A percentile compares a stretch with the other conserved stretches of the same genome.
phyloP scores from a whole-genome alignment of 2,113 vertebrate genomes.

The Labrus mixtus region DNA sequence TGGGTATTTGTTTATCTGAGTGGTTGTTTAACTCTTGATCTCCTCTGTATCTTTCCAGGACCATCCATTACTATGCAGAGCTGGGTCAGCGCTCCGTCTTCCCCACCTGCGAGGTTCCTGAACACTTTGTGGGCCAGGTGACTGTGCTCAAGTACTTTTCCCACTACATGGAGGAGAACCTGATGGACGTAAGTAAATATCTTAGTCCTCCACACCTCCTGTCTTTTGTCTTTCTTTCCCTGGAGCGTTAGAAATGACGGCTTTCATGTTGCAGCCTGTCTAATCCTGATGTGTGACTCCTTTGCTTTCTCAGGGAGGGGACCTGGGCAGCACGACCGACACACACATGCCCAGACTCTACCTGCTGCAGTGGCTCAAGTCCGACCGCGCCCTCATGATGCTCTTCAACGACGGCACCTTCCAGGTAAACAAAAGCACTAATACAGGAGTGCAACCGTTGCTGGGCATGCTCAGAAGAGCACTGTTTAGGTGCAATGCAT shows the following conservation, averaged over 20 bases:
- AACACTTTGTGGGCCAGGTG: constrained; percentile 95
- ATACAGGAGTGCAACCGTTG: constrained; percentile 4
- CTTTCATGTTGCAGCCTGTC: constrained; percentile 48
- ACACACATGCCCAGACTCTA: constrained; percentile 91
- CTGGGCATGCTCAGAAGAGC: constrained; percentile 27
- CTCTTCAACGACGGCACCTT: constrained; percentile 98
- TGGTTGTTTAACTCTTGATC: not conserved
- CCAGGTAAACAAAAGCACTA: constrained; percentile 87
- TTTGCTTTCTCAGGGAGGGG: constrained; percentile 88
- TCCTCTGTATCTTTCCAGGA: constrained; percentile 80
- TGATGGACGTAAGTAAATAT: constrained; percentile 95
- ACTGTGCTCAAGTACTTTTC: constrained; percentile 98
- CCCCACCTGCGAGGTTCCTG: constrained; percentile 90
- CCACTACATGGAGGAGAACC: constrained; percentile 99
- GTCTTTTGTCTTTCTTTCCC: constrained; percentile 32
- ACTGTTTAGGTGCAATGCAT: not conserved
- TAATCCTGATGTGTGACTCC: constrained; percentile 33
- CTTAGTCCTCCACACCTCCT: not conserved
- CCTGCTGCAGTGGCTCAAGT: constrained; percentile 98
- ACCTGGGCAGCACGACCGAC: constrained; percentile 90
- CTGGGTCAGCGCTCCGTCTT: constrained; percentile 94
- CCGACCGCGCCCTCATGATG: constrained; percentile 98
- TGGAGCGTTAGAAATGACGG: constrained; percentile 25
- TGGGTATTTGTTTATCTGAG: constrained; percentile 9
- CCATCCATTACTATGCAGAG: constrained; percentile 96